A percentile compares a stretch with the other conserved stretches of the same genome.
phyloP scores from a whole-genome alignment of 2,113 vertebrate species.

The Brachypteracias leptosomus region DNA sequence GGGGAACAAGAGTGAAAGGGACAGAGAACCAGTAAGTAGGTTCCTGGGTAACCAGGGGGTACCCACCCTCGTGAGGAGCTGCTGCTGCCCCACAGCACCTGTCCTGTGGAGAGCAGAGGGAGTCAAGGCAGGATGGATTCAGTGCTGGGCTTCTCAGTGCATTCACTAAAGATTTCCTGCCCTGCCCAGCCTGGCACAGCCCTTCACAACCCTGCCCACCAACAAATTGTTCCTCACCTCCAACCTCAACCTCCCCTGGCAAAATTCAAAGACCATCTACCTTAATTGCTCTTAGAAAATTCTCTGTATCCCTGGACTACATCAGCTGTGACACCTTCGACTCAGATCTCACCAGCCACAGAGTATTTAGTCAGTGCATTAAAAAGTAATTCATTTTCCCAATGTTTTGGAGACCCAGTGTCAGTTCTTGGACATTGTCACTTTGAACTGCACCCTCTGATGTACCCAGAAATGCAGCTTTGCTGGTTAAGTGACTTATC shows the following conservation, averaged over 20 bases:
- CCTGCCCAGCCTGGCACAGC: too few relatives aligned
- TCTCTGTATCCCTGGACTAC: neutral
- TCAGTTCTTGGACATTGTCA: neutral
- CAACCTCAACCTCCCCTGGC: too few relatives aligned
- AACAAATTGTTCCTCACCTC: too few relatives aligned
- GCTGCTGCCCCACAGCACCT: too few relatives aligned
- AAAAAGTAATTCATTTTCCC: neutral
- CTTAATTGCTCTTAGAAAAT: neutral
- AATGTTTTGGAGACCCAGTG: neutral
- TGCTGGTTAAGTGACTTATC: neutral
- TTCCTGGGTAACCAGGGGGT: neutral
- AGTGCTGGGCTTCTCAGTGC: too few relatives aligned
- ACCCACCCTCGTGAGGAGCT: neutral
- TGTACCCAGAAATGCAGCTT: neutral
- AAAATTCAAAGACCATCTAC: neutral
- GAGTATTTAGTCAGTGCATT: neutral
- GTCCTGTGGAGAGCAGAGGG: neutral
- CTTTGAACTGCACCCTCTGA: neutral
- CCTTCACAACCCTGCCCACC: too few relatives aligned
- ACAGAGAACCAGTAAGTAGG: neutral
- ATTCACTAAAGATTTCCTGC: neutral
- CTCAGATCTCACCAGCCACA: neutral
- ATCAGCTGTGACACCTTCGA: neutral
- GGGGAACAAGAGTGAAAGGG: neutral
- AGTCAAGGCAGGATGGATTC: fast-evolving